Base-by-base conservation (phyloP, 1,140 invertebrate genomes). In the Danaus melanippus region DNA sequence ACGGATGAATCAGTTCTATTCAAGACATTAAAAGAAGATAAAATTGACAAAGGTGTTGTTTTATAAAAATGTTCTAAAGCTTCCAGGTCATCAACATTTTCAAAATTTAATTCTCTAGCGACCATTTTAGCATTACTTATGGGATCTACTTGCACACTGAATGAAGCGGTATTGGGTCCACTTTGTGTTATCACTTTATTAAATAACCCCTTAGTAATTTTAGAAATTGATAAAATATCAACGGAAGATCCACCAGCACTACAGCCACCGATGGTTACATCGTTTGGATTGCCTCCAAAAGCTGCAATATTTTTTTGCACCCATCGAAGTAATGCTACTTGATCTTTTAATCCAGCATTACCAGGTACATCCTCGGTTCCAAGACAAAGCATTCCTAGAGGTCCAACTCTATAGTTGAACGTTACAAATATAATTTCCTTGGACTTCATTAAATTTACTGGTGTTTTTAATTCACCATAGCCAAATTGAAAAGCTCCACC, bases 271-370 rank as follows among this genome's bases (percentile, higher is more conserved):
- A 73, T 53, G 0, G 70, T 66, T 32, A 73, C 58, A 41, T 73
- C 63, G 17, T 64, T 32, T 45, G 67, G 67, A 44, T 73, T 68
- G 10, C 67, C 70, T 4, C 74, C 71, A 42, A 74, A 76, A 12
- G 41, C 58, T 2, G 48, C 66, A 17, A 74, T 76, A 46, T 77
- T 75, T 12, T 58, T 42, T 15, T 74, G 53, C 0, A 78, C 63
- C 73, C 75, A 78, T 8, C 63, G 56, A 1, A 78, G 56, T 10
- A 69, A 44, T 11, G 73, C 71, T 12, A 74, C 61, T 58, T 74
- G 71, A 44, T 78, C 75, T 60, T 77, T 77, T 64, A 77, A 59
- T n/a, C 67, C 74, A 10, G 70, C 72, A 47, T 77, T 77, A 8
- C 75, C 75, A 0, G 75, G 73, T 15, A 45, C 55, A 11, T 58